Conservation (phyloP, 2,888 invertebrate species). For the Phasia obesa region DNA sequence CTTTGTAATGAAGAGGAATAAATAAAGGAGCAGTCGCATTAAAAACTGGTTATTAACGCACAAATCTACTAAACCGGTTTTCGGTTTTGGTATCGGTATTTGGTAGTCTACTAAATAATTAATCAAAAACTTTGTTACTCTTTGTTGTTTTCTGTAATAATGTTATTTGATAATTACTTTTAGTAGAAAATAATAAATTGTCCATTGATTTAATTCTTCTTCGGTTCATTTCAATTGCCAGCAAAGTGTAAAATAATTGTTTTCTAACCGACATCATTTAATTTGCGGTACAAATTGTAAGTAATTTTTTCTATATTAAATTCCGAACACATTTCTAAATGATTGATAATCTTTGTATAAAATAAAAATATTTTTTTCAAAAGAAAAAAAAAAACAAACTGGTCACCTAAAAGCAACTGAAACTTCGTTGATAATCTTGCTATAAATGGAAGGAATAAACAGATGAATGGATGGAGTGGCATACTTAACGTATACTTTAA, state of each 20-base stretch:
- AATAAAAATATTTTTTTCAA: conserved; percentile 4
- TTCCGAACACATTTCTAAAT: conserved; percentile 48
- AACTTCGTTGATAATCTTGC: conserved; percentile 44
- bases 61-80: no score
- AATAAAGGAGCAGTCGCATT: no score
- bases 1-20: no score
- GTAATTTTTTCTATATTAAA: conserved; percentile 33
- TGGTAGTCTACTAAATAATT: no score
- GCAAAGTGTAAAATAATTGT: conserved; percentile 53
- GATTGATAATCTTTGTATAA: conserved; percentile 58
- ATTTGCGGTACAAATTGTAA: conserved; percentile 38
- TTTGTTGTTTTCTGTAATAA: no score
- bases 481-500: conserved; percentile 64
- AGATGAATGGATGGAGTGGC: conserved; percentile 8
- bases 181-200: conserved; percentile 15
- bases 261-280: conserved; percentile 33
- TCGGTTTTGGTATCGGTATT: no score
- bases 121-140: no score
- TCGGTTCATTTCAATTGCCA: conserved; percentile 45
- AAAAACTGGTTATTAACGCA: no score
- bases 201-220: conserved; percentile 6
- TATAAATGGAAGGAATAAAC: neutral
- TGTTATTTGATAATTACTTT: no score
- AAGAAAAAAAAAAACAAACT: conserved; percentile 1
- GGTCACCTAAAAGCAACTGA: conserved; percentile 51